phyloP scores from a whole-genome alignment of 1,140 invertebrate species.

The Portunus trituberculatus region DNA sequence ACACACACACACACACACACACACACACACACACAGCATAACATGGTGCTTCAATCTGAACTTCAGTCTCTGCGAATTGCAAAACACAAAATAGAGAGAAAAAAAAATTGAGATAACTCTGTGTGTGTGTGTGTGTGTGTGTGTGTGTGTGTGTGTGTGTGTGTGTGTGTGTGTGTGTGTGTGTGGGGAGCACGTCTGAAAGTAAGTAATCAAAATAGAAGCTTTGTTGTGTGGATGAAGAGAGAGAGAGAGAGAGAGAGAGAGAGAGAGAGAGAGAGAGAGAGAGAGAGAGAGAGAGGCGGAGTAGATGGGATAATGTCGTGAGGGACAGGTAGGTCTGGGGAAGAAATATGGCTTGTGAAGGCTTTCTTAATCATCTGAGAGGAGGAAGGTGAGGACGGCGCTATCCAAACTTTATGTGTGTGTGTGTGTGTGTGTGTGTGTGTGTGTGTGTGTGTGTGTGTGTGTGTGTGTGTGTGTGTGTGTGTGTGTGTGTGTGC shows the following conservation, averaged over 20 bases:
- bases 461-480: no score
- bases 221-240: background rate
- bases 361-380: background rate
- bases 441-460: no score
- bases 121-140: no score
- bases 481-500: no score
- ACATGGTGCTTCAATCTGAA: background rate
- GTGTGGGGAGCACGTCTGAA: background rate
- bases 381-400: background rate
- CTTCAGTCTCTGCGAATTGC: background rate
- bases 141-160: no score
- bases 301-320: background rate
- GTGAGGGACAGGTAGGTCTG: background rate
- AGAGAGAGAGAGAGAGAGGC: conserved; percentile 41
- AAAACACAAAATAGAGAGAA: no score
- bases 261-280: conserved; percentile 44
- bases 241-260: conserved; percentile 4
- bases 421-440: no score
- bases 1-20: conserved; percentile 37
- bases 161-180: no score
- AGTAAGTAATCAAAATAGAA: background rate
- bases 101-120: no score
- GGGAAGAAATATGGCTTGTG: background rate
- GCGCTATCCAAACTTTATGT: no score
- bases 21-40: background rate